Evolutionary conservation across 1,140 invertebrate genomes (phyloP).

Genomic region (Sarcophaga peregrina): DNA sequence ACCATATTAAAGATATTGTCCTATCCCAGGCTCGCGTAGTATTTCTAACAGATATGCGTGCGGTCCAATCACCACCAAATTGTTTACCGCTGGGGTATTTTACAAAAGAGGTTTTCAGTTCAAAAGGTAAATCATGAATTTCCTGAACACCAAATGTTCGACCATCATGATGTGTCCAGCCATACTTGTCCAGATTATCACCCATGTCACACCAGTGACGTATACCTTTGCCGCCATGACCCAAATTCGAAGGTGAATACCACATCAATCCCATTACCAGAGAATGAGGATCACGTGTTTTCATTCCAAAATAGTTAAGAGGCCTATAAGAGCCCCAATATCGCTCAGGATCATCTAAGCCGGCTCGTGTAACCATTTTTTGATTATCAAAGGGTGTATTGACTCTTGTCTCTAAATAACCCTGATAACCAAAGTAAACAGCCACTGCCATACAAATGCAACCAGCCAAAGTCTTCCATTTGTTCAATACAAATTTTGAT

Average conservation of each 20-base stretch:
- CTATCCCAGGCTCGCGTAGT: slow-evolving; percentile 58
- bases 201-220: slow-evolving; percentile 95
- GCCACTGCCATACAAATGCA: slow-evolving; percentile 70
- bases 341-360: slow-evolving; percentile 79
- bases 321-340: slow-evolving; percentile 96
- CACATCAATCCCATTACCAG: slow-evolving; percentile 96
- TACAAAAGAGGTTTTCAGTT: slow-evolving; percentile 88
- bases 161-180: slow-evolving; percentile 94
- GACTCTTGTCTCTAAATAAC: slow-evolving; percentile 87
- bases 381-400: slow-evolving; percentile 82
- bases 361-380: slow-evolving; percentile 74
- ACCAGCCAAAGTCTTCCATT: slow-evolving; percentile 62
- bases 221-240: slow-evolving; percentile 76
- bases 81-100: slow-evolving; percentile 82
- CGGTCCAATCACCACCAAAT: slow-evolving; percentile 94
- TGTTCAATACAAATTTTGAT: slow-evolving; percentile 56
- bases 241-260: slow-evolving; percentile 82
- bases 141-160: slow-evolving; percentile 91
- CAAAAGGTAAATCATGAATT: slow-evolving; percentile 83
- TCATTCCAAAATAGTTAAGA: slow-evolving; percentile 89
- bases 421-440: slow-evolving; percentile 80
- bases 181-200: slow-evolving; percentile 82
- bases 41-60: slow-evolving; percentile 78
- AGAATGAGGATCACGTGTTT: slow-evolving; percentile 88
- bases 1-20: slow-evolving; percentile 80